Conservation (phyloP, 1,140 invertebrate genomes). For the Globodera rostochiensis region DNA sequence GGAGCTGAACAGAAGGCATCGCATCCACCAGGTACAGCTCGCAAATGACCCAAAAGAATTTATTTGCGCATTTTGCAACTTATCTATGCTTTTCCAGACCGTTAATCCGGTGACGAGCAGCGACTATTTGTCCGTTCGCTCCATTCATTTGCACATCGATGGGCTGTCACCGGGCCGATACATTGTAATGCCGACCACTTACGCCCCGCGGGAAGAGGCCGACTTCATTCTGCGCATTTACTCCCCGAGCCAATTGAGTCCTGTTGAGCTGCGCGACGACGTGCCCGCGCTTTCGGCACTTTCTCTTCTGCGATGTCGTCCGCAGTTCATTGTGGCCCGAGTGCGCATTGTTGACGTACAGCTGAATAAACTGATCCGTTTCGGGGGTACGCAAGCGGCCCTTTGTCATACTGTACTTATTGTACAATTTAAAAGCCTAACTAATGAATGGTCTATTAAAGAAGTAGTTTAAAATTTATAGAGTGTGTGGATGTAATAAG, state of each 20-base stretch:
- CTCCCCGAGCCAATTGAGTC: constrained; percentile 42
- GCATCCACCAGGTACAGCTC: constrained; percentile 57
- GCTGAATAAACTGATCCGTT: not conserved
- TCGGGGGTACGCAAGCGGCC: not conserved
- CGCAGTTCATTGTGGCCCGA: constrained; percentile 28
- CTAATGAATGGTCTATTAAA: not conserved
- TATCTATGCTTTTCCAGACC: constrained; percentile 40
- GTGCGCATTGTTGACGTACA: constrained; percentile 35
- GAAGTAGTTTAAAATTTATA: too few relatives aligned
- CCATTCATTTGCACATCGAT: constrained; percentile 54
- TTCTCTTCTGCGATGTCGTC: constrained; percentile 3
- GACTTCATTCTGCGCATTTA: constrained; percentile 62
- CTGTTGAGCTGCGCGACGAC: constrained; percentile 43
- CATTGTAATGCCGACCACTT: constrained; percentile 60
- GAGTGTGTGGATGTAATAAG: too few relatives aligned
- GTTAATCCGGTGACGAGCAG: constrained; percentile 53
- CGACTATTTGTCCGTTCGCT: constrained; percentile 54
- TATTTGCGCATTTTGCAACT: not conserved
- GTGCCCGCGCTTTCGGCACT: constrained; percentile 5
- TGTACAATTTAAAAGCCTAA: constrained; percentile 7
- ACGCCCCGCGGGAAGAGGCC: constrained; percentile 58
- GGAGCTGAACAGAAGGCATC: constrained; percentile 55
- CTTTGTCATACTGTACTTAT: too few relatives aligned
- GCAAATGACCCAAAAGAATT: not conserved
- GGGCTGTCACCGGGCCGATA: constrained; percentile 51